Base-by-base conservation (phyloP, 2,797 vertebrate species). In the Urophycis tenuis region DNA sequence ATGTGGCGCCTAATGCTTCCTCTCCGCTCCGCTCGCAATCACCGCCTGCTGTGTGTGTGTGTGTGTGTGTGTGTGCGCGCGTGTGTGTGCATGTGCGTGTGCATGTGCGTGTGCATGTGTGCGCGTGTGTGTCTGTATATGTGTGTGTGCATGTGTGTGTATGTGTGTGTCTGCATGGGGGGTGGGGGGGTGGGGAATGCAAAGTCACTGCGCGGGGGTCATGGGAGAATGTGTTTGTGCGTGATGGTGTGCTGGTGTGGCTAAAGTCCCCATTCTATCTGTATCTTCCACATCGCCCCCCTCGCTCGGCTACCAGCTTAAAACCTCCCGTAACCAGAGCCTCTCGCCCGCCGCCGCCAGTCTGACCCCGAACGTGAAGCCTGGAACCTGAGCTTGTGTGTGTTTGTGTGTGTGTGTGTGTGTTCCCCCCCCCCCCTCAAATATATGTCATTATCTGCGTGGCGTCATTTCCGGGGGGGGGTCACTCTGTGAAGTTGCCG, bases 401-500 rank as follows among this genome's bases (percentile, higher is more conserved):
- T 39, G 36, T 39, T 1, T 39, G 11, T 10, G 11, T 39, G 49
- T n/a, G 36, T 39, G 36, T 39, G 36, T 39, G 0, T 39, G 11
- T 10, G 11, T 39, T n/a, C n/a, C n/a, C n/a, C n/a, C n/a, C n/a
- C n/a, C n/a, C n/a, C n/a, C n/a, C n/a, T n/a, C 14, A 0, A 39
- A 39, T 39, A 69, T 17, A 30, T 31, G 30, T 69, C 25, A 32
- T 70, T 15, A 30, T 70, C 31, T 15, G 17, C 33, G 31, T 5
- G 15, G 69, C 17, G 67, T 32, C 25, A 32, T 71, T 71, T 32
- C 19, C 19, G 2, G 75, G 32, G 34, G 41, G 41, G n/a, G n/a
- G n/a, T n/a, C n/a, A 74, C 76, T 12, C 64, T 78, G 70, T 87
- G 86, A 83, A 88, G 74, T 79, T 80, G 81, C 85, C 80, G 82